Evolutionary conservation across 2,888 invertebrate genomes (phyloP).

Genomic region (Dendrolimus houi): DNA sequence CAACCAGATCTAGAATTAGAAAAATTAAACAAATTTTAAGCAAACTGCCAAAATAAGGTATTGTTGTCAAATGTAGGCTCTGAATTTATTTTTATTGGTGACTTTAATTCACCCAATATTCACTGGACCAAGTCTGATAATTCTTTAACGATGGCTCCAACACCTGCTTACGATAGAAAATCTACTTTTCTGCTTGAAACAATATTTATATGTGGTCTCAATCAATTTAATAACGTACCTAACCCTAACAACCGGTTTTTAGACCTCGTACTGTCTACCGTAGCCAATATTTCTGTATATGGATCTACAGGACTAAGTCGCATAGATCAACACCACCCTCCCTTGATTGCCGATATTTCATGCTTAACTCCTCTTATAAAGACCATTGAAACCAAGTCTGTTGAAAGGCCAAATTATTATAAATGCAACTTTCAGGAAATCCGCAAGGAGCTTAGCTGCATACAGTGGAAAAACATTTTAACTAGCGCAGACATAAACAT

Average conservation of each 20-base stretch:
- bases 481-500: too few species aligned
- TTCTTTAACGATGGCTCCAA: neutral
- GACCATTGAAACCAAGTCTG: too few species aligned
- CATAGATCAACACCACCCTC: too few species aligned
- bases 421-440: too few species aligned
- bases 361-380: too few species aligned
- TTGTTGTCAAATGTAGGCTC: neutral
- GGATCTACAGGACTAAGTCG: too few species aligned
- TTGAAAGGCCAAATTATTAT: too few species aligned
- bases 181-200: neutral
- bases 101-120: neutral
- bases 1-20: neutral
- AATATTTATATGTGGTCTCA: neutral
- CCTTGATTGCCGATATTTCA: too few species aligned
- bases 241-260: neutral
- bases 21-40: neutral
- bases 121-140: neutral
- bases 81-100: neutral
- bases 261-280: neutral
- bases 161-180: neutral
- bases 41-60: neutral
- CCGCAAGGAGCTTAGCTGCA: too few species aligned
- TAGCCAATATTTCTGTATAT: neutral
- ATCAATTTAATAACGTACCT: neutral
- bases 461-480: too few species aligned